phyloP scores from a whole-genome alignment of 2,797 vertebrate genomes.

The Crax fasciolata region DNA sequence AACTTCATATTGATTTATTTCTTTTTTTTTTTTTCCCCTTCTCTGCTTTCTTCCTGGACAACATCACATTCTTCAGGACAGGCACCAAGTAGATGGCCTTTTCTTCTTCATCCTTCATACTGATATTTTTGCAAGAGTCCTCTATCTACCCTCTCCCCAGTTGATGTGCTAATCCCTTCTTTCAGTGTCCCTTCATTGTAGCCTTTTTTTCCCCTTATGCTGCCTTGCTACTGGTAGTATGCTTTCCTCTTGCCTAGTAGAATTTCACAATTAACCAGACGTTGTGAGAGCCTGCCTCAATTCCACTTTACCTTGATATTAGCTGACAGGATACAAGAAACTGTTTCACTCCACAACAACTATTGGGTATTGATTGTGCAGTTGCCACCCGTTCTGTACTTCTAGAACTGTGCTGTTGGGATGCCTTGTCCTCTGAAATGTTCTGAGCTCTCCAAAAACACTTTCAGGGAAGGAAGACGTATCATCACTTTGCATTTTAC shows the following conservation, averaged over 20 bases:
- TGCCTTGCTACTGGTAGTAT: not conserved
- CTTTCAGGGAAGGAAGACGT: not conserved
- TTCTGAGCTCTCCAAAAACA: not conserved
- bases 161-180: not conserved
- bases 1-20: constrained; percentile 55
- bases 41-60: not conserved
- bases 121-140: constrained; percentile 8
- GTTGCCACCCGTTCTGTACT: not conserved
- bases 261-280: not conserved
- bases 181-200: not conserved
- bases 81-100: constrained; percentile 33
- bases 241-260: not conserved
- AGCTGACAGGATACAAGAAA: not conserved
- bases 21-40: constrained; percentile 6
- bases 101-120: not conserved
- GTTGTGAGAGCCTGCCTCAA: not conserved
- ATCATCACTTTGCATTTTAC: not conserved
- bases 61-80: constrained; percentile 6
- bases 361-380: not conserved
- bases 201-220: not conserved
- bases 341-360: not conserved
- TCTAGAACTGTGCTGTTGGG: not conserved
- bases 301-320: not conserved
- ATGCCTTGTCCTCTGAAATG: not conserved
- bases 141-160: not conserved